phyloP scores from a whole-genome alignment of 1,140 invertebrate genomes.

The Akabosia matsudoensis region DNA sequence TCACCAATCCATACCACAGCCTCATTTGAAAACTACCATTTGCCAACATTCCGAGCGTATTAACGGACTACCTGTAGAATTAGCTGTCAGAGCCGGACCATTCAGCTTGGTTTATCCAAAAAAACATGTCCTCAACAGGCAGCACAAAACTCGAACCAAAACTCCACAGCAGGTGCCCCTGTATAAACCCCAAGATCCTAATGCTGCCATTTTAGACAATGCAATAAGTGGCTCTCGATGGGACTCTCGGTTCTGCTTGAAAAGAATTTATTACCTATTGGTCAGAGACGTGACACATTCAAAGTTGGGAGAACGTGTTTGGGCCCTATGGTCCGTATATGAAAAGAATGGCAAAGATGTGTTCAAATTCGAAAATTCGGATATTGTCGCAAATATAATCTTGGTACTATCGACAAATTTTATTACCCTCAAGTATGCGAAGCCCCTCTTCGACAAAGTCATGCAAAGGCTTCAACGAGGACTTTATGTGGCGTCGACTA shows the following conservation, averaged over 20 bases:
- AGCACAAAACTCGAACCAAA: neutral
- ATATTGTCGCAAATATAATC: constrained; percentile 4
- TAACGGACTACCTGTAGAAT: neutral
- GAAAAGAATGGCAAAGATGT: neutral
- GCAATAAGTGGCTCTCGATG: neutral
- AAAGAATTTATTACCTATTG: neutral
- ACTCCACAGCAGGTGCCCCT: neutral
- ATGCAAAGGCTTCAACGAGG: neutral
- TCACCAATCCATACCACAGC: too few relatives aligned
- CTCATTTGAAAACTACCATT: neutral
- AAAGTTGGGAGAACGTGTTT: neutral
- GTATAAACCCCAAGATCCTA: neutral
- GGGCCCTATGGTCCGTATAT: neutral
- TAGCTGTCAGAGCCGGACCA: neutral
- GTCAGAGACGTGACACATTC: neutral
- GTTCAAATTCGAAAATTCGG: neutral
- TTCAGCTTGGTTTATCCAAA: neutral
- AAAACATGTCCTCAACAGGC: neutral
- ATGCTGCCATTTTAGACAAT: neutral
- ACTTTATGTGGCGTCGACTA: neutral
- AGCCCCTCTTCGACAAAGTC: neutral
- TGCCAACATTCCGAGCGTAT: neutral
- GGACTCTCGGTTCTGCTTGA: neutral
- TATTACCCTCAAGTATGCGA: neutral
- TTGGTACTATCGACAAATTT: neutral